phyloP scores from a whole-genome alignment of 2,113 vertebrate species.

The Phrynocephalus versicolor region DNA sequence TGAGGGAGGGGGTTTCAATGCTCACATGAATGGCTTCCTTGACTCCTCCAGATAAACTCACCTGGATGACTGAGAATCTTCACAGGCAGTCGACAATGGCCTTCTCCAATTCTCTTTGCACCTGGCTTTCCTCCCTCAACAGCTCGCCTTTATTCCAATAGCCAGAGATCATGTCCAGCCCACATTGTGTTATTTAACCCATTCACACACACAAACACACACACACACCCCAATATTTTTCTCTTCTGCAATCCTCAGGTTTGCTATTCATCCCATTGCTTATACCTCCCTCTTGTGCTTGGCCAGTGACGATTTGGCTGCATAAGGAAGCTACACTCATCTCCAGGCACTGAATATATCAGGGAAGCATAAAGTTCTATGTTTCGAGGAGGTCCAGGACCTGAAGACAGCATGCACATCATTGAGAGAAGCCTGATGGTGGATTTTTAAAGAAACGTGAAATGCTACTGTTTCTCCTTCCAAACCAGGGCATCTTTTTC shows the following conservation, averaged over 20 bases:
- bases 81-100: too few species aligned
- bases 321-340: neutral
- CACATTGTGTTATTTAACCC: too few species aligned
- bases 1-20: too few species aligned
- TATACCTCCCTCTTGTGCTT: neutral
- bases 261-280: neutral
- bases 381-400: neutral
- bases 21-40: too few species aligned
- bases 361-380: neutral
- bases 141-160: too few species aligned
- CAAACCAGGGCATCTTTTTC: conserved; percentile 20
- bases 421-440: neutral
- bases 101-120: too few species aligned
- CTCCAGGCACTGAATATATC: neutral
- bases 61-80: too few species aligned
- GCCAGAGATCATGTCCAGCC: too few species aligned
- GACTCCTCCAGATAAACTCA: too few species aligned
- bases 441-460: neutral
- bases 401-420: conserved; percentile 1
- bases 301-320: neutral
- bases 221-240: too few species aligned
- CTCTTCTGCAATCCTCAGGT: neutral
- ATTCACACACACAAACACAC: too few species aligned
- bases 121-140: too few species aligned
- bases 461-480: neutral